Evolutionary conservation across 2,888 invertebrate species (phyloP).

Genomic region (Cylloceria caligata): DNA sequence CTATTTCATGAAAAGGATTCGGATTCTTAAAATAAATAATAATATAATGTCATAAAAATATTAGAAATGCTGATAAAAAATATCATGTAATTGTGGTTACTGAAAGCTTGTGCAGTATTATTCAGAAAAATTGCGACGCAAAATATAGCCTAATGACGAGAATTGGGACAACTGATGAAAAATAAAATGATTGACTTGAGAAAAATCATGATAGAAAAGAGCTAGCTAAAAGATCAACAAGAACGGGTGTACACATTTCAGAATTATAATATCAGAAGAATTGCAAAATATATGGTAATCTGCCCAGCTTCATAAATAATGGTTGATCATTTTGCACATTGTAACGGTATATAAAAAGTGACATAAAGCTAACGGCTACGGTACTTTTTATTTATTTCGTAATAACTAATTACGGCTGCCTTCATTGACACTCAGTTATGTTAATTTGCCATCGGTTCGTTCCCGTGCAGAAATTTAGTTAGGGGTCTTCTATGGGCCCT

Average conservation of each 20-base stretch:
- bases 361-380: slow-evolving; percentile 1
- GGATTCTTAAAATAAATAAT: too few species aligned
- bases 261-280: slow-evolving; percentile 15
- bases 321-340: background rate
- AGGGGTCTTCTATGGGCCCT: too few species aligned
- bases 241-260: background rate
- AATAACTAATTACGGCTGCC: background rate
- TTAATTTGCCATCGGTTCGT: background rate
- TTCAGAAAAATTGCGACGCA: too few species aligned
- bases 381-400: background rate
- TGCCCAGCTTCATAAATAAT: background rate
- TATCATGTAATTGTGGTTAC: too few species aligned
- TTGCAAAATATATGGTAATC: slow-evolving; percentile 12
- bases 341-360: slow-evolving; percentile 10
- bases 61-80: too few species aligned
- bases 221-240: slow-evolving; percentile 8
- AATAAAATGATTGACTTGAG: background rate
- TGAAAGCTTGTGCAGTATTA: background rate
- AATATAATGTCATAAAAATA: too few species aligned
- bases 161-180: background rate
- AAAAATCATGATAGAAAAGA: background rate
- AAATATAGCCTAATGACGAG: background rate
- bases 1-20: too few species aligned
- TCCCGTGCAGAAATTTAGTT: too few species aligned
- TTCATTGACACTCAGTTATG: slow-evolving; percentile 12